Conservation (phyloP, 2,888 invertebrate genomes). For the Odontomyia ornata region DNA sequence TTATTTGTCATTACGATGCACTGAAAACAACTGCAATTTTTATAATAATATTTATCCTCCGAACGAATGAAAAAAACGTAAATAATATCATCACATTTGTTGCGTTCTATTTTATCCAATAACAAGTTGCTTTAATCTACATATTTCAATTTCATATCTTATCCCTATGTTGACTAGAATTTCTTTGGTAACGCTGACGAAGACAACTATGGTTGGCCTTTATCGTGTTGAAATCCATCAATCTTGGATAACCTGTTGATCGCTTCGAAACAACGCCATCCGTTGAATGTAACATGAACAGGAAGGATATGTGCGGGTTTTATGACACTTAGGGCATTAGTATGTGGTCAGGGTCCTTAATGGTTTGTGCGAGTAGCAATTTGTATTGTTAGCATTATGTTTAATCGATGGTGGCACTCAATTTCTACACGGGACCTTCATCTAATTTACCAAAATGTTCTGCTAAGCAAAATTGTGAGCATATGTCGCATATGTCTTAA, state of each 20-base stretch:
- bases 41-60: too few relatives aligned
- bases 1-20: too few relatives aligned
- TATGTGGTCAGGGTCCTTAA: slow-evolving; percentile 8
- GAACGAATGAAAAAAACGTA: too few relatives aligned
- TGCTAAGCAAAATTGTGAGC: too few relatives aligned
- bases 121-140: not conserved
- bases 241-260: not conserved
- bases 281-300: not conserved
- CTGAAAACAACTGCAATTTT: too few relatives aligned
- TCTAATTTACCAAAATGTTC: too few relatives aligned
- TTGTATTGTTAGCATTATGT: not conserved
- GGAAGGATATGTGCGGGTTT: slow-evolving; percentile 37
- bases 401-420: not conserved
- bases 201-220: slow-evolving; percentile 17
- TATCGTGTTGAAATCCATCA: not conserved
- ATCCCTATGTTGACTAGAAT: slow-evolving; percentile 32
- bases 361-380: slow-evolving; percentile 22
- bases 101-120: not conserved
- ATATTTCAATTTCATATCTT: slow-evolving; percentile 17
- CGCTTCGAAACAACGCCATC: not conserved
- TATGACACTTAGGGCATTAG: slow-evolving; percentile 13
- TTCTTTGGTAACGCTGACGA: not conserved
- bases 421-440: not conserved
- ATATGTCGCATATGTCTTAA: too few relatives aligned
- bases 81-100: too few relatives aligned